Evolutionary conservation across 2,888 invertebrate genomes (phyloP), one percentile per base, ranked within the genome.

Genomic region (Phymatocera aterrima): DNA sequence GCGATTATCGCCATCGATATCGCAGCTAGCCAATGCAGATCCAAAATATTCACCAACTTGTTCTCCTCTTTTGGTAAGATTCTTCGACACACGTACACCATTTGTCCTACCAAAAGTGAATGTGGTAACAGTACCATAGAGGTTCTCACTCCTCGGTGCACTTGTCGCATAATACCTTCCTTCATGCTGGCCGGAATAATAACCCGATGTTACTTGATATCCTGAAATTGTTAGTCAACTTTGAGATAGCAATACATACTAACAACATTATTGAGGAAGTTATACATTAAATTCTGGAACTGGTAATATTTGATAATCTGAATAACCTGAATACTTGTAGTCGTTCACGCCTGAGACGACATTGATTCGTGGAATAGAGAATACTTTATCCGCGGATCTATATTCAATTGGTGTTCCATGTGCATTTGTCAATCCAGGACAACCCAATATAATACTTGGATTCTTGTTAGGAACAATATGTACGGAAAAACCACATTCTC

Each of bases 1-100:
- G 8, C 91, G 90, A 0, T 91, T 92, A 85, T 95, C 95, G 1
- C 91, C 91, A 85, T 94, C 94, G 8, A 95, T 86, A 87, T 95
- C 94, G 60, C 93, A 93, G 2, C 93, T 92, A n/a, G 93, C 88
- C 10, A 95, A 84, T 1, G 93, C 88, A 31, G 93, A 92, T 0
- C 95, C 95, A 84, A 94, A 95, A 87, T 94, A 95, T 84, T 94
- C 94, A 0, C 94, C 95, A 78, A 93, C 89, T 82, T 93, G 92
- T 12, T 88, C 84, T 0, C 94, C 93, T 2, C 82, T 74, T 57
- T 12, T 4, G 12, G 4, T 24, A n/a, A n/a, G n/a, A n/a, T 10
- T 28, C 4, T 4, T 60, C 89, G 21, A 12, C 65, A 51, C 31
- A 0, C 0, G 3, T 1, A 1, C 5, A 51, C 83, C 65, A 18